phyloP scores from a whole-genome alignment of 2,113 vertebrate genomes.

The Neogobius melanostomus region DNA sequence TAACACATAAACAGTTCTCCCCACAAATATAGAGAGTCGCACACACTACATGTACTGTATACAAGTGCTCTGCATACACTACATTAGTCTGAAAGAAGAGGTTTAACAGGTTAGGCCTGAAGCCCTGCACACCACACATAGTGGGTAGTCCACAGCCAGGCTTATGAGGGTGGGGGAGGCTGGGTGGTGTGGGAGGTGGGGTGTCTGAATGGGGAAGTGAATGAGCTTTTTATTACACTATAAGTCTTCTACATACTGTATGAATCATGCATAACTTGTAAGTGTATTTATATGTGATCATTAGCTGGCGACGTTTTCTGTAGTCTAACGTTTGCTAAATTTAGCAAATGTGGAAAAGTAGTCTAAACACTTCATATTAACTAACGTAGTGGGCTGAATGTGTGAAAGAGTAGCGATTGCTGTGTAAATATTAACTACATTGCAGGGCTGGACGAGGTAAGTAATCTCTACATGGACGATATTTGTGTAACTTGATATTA shows the following conservation, averaged over 20 bases:
- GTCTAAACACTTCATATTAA: constrained; percentile 64
- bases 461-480: background rate
- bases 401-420: constrained; percentile 28
- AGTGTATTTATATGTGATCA: constrained; percentile 10
- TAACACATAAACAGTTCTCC: constrained; percentile 39
- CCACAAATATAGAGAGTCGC: constrained; percentile 18
- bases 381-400: constrained; percentile 66
- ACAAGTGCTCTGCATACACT: constrained; percentile 1
- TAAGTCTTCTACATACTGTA: constrained; percentile 28
- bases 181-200: constrained; percentile 22
- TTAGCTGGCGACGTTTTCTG: constrained; percentile 67
- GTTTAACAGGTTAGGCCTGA: constrained; percentile 18
- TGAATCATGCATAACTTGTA: background rate
- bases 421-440: background rate
- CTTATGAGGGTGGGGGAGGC: constrained; percentile 68
- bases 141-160: constrained; percentile 63
- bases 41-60: constrained; percentile 8
- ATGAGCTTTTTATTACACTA: constrained; percentile 15
- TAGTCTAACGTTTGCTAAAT: constrained; percentile 79
- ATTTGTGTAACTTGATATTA: constrained; percentile 7
- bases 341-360: constrained; percentile 73
- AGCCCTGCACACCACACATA: constrained; percentile 57
- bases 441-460: background rate
- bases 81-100: constrained; percentile 10
- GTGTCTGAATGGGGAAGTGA: constrained; percentile 34